phyloP scores from a whole-genome alignment of 30 jellyfish, hydroid and myxozoan species.

The Aurelia coerulea region DNA sequence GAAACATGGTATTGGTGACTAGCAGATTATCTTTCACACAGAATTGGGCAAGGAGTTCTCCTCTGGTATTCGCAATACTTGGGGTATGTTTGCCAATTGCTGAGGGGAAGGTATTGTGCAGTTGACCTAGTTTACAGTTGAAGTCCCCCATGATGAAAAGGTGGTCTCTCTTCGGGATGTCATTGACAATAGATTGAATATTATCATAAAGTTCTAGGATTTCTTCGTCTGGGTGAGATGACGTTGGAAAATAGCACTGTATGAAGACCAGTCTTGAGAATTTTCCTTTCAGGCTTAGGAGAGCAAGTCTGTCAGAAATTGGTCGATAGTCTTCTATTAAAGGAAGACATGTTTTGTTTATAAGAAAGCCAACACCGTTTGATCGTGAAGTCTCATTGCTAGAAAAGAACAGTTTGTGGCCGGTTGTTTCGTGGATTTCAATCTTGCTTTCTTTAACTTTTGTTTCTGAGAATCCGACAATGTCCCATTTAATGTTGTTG shows the following conservation, averaged over 20 bases:
- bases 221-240: slow-evolving; percentile 24
- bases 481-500: neutral
- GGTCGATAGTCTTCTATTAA: neutral
- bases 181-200: neutral
- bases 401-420: slow-evolving; percentile 6
- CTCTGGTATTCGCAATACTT: slow-evolving; percentile 2
- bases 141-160: slow-evolving; percentile 5
- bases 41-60: slow-evolving; percentile 24
- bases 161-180: neutral
- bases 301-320: slow-evolving; percentile 2
- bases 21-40: slow-evolving; percentile 11
- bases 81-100: slow-evolving; percentile 18
- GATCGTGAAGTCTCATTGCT: slow-evolving; percentile 9
- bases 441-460: slow-evolving; percentile 14
- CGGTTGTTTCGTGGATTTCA: neutral
- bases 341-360: neutral
- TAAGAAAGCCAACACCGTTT: slow-evolving; percentile 28
- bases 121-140: slow-evolving; percentile 1
- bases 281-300: neutral
- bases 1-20: neutral
- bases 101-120: slow-evolving; percentile 4
- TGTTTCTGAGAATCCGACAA: slow-evolving; percentile 32
- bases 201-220: neutral
- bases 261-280: slow-evolving; percentile 1
- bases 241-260: slow-evolving; percentile 16